Evolutionary conservation across 2,888 invertebrate species (phyloP).

Genomic region (Deilephila elpenor): DNA sequence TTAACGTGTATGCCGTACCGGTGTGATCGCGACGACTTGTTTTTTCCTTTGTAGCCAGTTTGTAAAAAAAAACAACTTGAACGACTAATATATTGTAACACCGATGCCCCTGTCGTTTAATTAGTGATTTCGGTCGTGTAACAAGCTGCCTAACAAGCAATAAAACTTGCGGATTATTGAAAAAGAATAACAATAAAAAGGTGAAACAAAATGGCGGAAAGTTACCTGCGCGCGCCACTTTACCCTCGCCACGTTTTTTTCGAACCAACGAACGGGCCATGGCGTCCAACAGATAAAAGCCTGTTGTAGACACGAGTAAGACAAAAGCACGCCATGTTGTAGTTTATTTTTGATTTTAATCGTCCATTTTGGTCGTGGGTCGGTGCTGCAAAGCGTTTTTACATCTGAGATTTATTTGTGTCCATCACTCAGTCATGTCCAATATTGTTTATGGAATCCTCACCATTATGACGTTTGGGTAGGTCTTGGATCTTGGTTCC

Average conservation of each 20-base stretch:
- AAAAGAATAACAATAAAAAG: constrained; percentile 73
- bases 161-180: constrained; percentile 81
- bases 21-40: neutral
- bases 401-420: constrained; percentile 59
- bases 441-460: constrained; percentile 39
- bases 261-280: constrained; percentile 54
- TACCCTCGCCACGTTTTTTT: constrained; percentile 51
- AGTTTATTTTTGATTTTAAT: constrained; percentile 78
- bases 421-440: constrained; percentile 44
- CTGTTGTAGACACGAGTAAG: constrained; percentile 80
- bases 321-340: constrained; percentile 75
- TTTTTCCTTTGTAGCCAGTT: constrained; percentile 8
- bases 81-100: constrained; percentile 56
- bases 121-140: constrained; percentile 67
- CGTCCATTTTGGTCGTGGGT: constrained; percentile 67
- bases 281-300: constrained; percentile 71
- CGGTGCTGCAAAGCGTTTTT: constrained; percentile 62
- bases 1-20: neutral
- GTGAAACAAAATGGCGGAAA: constrained; percentile 70
- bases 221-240: constrained; percentile 75
- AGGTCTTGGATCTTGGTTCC: neutral
- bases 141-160: constrained; percentile 77
- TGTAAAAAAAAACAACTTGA: neutral
- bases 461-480: neutral
- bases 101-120: constrained; percentile 68